Evolutionary conservation across 2,797 vertebrate species (phyloP), one percentile per base, ranked within the genome.

Genomic region (Phrynocephalus vlangalii): DNA sequence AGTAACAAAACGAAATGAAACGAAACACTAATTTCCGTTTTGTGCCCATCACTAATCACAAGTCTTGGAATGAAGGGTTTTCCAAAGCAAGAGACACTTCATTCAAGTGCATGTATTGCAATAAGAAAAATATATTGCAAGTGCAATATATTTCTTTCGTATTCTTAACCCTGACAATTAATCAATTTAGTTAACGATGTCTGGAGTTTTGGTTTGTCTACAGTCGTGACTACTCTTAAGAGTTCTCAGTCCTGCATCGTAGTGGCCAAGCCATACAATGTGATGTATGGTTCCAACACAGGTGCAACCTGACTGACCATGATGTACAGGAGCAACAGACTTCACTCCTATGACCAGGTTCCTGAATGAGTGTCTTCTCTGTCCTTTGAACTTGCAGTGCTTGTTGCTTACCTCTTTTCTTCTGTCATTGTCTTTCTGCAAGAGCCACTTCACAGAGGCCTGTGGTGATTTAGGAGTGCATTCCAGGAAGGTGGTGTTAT

Each of bases 401-500:
- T 4, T 1, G 63, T 20, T 73, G 94, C 98, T 96, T 92, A 99
- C 99, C 98, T 99, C 99, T 96, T 99, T 99, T 94, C 99, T 98
- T 90, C 99, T 96, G 97, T 99, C 99, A 38, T 99, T 98, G 96
- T 99, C 98, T 90, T 99, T 98, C 94, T 99, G 99, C 75, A 99
- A 97, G 30, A 99, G 95, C 99, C 99, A 99, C 91, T 98, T 98
- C 92, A 99, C 94, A 6, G 98, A 98, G 20, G 98, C 98, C 95
- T 99, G 98, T 0, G 99, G 99, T 93, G 98, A 97, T 95, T 98
- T 99, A 75, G 99, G 98, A 24, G 97, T 93, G 82, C 99, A 99
- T 96, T 99, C 99, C 22, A 99, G 97, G 95, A 99, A 99, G 77
- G 99, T 99, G 93, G 98, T 99, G 95, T 99, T 99, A 96, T 99